Evolutionary conservation across 2,797 vertebrate genomes (phyloP), one percentile per base, ranked within the genome.

Genomic region (Geotria australis): DNA sequence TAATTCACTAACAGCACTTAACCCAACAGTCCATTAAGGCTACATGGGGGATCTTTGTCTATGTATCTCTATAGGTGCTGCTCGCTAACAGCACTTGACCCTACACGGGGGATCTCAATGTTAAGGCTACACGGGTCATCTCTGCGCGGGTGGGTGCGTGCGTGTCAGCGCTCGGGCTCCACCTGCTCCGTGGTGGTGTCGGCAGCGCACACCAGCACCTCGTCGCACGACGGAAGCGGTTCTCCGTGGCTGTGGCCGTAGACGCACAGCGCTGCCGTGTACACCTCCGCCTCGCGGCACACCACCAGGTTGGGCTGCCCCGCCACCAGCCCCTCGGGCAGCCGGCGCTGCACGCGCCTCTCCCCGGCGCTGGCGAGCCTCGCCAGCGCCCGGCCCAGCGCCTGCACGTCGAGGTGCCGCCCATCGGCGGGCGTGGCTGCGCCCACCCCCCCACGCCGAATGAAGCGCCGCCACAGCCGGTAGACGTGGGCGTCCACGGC

Each of bases 141-240:
- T n/a, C 24, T 38, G 24, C 38, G 24, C 2, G 24, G 24, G 24
- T 38, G 24, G 38, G 38, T 38, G 24, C 24, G 24, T 38, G 38
- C 5, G 24, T 38, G 24, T 38, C 24, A n/a, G n/a, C 24, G 24
- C 38, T 38, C 38, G 24, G 24, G 24, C 24, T 72, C 85, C 61
- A 81, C 83, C 64, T 93, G 74, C 65, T 98, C 91, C 0, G 73
- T 76, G 0, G 71, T 68, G 38, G 81, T 96, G 2, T 65, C 72
- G 5, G 79, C 66, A 12, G 71, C 73, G 63, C 91, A 98, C n/a
- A 98, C 68, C 1, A 98, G 75, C 11, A 91, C 85, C 66, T 98
- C 91, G 0, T 91, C 83, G 0, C 76, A 93, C 9, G 74, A 75
- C 55, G 91, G 91, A 8, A 95, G 72, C 8, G 70, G 71, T 63